Conservation (phyloP, 2,113 vertebrate species). For the Aspiorhynchus laticeps region DNA sequence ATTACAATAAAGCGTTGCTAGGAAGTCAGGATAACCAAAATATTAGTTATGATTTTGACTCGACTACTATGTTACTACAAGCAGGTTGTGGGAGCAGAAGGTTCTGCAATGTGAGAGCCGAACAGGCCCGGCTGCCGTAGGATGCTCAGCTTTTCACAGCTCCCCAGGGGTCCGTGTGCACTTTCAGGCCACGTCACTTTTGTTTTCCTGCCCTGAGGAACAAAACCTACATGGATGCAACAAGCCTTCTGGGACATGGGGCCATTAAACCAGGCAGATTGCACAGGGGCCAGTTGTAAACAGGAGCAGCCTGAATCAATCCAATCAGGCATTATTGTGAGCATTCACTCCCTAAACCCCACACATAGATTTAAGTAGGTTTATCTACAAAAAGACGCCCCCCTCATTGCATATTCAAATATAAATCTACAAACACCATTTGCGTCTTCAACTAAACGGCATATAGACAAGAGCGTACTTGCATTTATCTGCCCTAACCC, state of each 20-base stretch:
- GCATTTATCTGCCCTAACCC: background rate
- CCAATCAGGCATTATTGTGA: constrained; percentile 70
- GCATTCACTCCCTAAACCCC: constrained; percentile 53
- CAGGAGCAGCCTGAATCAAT: constrained; percentile 73
- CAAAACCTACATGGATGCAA: constrained; percentile 72
- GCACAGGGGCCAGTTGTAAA: constrained; percentile 73
- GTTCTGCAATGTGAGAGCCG: constrained; percentile 72
- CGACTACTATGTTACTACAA: background rate
- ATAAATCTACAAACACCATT: background rate
- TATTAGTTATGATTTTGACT: constrained; percentile 2
- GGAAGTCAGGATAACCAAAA: background rate
- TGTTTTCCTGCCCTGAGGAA: constrained; percentile 72
- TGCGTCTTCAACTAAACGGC: background rate
- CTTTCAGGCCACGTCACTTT: constrained; percentile 67
- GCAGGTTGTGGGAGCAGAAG: constrained; percentile 53
- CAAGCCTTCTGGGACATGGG: constrained; percentile 73
- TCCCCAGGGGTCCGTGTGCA: constrained; percentile 66
- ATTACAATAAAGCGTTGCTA: background rate
- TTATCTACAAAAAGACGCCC: constrained; percentile 46
- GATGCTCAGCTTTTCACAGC: constrained; percentile 70
- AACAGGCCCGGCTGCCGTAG: constrained; percentile 67
- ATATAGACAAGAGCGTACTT: background rate
- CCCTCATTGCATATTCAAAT: constrained; percentile 37
- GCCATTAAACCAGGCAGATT: constrained; percentile 74
- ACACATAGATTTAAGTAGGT: constrained; percentile 50